phyloP scores from a whole-genome alignment of 2,113 vertebrate species.

The Lipophrys pholis region DNA sequence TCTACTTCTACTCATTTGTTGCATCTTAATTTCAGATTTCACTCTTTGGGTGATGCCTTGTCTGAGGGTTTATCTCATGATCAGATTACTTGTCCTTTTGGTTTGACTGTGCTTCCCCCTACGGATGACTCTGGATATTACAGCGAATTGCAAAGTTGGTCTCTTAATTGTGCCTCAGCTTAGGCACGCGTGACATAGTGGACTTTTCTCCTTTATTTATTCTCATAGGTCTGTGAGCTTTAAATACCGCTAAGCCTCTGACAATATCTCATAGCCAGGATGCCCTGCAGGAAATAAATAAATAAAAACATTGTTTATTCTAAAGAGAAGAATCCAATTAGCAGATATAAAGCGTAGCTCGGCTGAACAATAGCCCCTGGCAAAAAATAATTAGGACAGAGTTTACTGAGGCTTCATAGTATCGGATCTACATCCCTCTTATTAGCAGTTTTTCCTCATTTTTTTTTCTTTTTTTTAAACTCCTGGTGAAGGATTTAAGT shows the following conservation, averaged over 20 bases:
- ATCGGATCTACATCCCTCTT: constrained; percentile 44
- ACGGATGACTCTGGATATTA: constrained; percentile 33
- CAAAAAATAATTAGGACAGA: constrained; percentile 65
- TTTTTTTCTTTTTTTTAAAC: no score
- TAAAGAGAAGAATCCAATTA: constrained; percentile 72
- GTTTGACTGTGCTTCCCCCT: constrained; percentile 73
- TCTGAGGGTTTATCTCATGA: constrained; percentile 5
- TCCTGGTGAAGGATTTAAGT: constrained; percentile 59
- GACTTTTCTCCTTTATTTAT: constrained; percentile 28
- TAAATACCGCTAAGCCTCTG: constrained; percentile 33
- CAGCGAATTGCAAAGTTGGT: constrained; percentile 29
- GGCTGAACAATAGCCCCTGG: constrained; percentile 50
- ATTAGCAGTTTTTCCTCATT: constrained; percentile 52
- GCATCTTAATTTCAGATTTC: constrained; percentile 7
- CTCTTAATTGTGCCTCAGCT: constrained; percentile 25
- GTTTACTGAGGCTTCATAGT: constrained; percentile 49
- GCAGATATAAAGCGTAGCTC: constrained; percentile 59
- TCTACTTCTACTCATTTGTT: neutral
- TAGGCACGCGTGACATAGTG: constrained; percentile 3
- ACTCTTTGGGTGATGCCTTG: constrained; percentile 12
- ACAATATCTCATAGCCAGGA: constrained; percentile 23
- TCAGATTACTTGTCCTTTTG: constrained; percentile 18
- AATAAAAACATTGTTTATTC: constrained; percentile 55
- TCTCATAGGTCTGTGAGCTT: constrained; percentile 13
- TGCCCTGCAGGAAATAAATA: constrained; percentile 32